Percentiles rank a stretch among this genome's conserved stretches.
Evolutionary conservation across 1,140 invertebrate species (phyloP).

Genomic region (Ceratina calcarata): DNA sequence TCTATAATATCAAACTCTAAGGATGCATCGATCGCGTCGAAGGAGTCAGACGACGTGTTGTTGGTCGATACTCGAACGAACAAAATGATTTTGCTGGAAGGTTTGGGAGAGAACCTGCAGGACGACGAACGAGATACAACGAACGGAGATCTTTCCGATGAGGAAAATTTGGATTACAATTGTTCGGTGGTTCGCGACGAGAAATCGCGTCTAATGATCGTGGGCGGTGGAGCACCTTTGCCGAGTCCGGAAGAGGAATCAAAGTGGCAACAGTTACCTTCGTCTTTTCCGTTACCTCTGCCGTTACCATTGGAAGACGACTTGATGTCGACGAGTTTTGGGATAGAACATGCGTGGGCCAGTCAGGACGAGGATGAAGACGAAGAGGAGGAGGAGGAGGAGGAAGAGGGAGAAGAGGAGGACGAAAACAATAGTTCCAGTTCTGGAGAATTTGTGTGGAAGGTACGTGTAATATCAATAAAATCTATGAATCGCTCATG

Average conservation of each 20-base stretch:
- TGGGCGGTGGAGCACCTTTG: constrained; percentile 69
- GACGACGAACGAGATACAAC: constrained; percentile 66
- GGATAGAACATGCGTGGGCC: constrained; percentile 73
- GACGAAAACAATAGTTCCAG: constrained; percentile 80
- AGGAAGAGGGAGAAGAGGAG: constrained; percentile 54
- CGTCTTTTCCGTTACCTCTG: constrained; percentile 71
- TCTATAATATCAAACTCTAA: constrained; percentile 73
- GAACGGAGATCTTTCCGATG: constrained; percentile 70
- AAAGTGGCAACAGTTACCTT: constrained; percentile 75
- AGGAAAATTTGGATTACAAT: constrained; percentile 70
- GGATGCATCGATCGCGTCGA: constrained; percentile 73
- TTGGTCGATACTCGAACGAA: constrained; percentile 82
- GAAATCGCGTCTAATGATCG: constrained; percentile 57
- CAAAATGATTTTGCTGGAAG: constrained; percentile 79
- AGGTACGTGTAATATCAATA: constrained; percentile 77
- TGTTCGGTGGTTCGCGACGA: constrained; percentile 61
- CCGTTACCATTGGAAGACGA: constrained; percentile 74
- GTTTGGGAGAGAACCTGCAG: constrained; percentile 52
- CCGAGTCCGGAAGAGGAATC: constrained; percentile 78
- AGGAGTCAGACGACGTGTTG: constrained; percentile 80
- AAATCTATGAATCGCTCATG: too few species aligned
- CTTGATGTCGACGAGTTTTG: constrained; percentile 78
- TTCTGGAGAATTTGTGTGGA: constrained; percentile 89
- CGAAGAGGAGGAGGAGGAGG: constrained; percentile 63
- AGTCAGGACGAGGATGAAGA: constrained; percentile 71